Evolutionary conservation across 2,888 invertebrate species (phyloP), one percentile per base, ranked within the genome.

Genomic region (Epistrophella euchroma): DNA sequence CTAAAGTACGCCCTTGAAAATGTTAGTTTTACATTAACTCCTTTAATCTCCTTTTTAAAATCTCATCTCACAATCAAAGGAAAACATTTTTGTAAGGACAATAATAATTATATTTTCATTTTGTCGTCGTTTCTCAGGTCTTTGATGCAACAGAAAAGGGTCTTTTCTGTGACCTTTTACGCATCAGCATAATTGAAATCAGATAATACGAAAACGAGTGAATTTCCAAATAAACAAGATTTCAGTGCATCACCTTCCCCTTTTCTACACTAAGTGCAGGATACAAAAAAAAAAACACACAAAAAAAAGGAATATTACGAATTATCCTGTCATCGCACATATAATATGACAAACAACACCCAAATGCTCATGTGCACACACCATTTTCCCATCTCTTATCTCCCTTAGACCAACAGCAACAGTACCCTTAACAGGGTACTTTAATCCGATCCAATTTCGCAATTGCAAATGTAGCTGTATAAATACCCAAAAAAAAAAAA

Each of bases 401-500:
- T 70, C 40, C 22, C 56, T 45, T 25, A 52, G 52, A 9, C 52
- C 50, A 50, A 50, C 50, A 71, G 60, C 71, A 72, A 60, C 70
- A 83, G 25, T 73, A 62, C 52, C 64, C 66, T 47, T 47, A 43
- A 19, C 68, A 45, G 66, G 79, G 47, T 22, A 62, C 52, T 73
- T 72, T 80, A 76, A 85, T 85, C 76, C 85, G 72, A 80, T 85
- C 81, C 76, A 81, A 85, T 85, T 85, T 81, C 56, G 62, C 84
- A 76, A 81, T 77, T 76, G 76, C 62, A 76, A 72, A 68, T 72
- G 64, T 32, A 32, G 32, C 32, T 32, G 32, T 70, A 43, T 37
- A 50, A 56, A 70, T 60, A 56, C 45, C 50, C 43, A 55, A 55
- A 58, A 58, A 52, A 4, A n/a, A 64, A 55, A 28, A 70, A 13